Evolutionary conservation across 2,113 vertebrate species (phyloP), one percentile per base, ranked within the genome.

Genomic region (Silurus meridionalis): DNA sequence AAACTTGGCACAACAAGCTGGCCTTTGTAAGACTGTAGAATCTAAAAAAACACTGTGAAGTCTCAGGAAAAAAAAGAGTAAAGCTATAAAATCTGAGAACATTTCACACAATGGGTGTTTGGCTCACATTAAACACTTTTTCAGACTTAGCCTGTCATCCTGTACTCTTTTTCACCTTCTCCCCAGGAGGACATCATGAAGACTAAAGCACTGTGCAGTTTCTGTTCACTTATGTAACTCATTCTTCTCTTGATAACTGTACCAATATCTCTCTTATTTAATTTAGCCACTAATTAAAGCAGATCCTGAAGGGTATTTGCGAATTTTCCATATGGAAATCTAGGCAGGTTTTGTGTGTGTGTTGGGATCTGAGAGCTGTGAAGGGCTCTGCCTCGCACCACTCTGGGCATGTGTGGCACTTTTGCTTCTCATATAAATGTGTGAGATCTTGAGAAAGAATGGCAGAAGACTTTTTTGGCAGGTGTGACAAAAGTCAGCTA

Each of bases 271-370:
- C 67, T 86, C 58, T 83, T 94, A 90, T 93, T 86, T 91, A 86
- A 91, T 89, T 80, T 84, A 92, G 92, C 93, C 92, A 93, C 93
- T 93, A 92, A 93, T 95, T 96, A 96, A 93, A 93, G 94, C 93
- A 94, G 91, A 90, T 93, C 94, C 94, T 96, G 92, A 92, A 94
- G 95, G 92, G 92, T 95, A 94, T 93, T 93, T 92, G 91, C 94
- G 95, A 96, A 92, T 93, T 96, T 97, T 95, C 92, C 90, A 89
- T 95, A 95, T 95, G 94, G 94, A 95, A 95, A 95, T 94, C 94
- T 91, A 88, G 89, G 88, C 89, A 92, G 91, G 90, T 75, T 75
- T 77, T 84, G 3, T 48, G 7, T 67, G 37, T 50, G 67, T 57
- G 52, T 58, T 21, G 28, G 19, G 57, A 84, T 74, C 83, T 85